Conservation (phyloP, 2,797 vertebrate species). For the Prionace glauca region DNA sequence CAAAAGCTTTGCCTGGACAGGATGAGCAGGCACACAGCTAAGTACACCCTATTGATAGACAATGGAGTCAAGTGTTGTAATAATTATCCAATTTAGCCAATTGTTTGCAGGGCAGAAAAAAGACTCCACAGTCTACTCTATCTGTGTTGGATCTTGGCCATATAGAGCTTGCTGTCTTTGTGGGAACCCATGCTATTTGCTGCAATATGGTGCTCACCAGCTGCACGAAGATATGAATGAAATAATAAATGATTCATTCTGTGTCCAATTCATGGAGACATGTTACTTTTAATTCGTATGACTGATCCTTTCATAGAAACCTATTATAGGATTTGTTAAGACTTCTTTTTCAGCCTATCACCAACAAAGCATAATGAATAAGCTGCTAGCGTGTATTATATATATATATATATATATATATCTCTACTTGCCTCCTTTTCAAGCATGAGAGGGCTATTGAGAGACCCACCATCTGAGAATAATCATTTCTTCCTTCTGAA, state of each 20-base stretch:
- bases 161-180: background rate
- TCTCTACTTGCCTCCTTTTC: background rate
- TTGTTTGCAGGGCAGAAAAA: background rate
- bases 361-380: background rate
- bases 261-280: background rate
- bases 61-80: too few relatives aligned
- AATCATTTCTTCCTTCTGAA: background rate
- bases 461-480: background rate
- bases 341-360: background rate
- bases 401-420: background rate
- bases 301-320: background rate
- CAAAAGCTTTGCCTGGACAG: too few relatives aligned
- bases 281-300: background rate
- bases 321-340: background rate
- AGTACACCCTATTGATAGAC: too few relatives aligned
- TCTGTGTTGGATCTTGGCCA: background rate
- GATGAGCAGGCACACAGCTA: too few relatives aligned
- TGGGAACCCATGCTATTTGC: background rate
- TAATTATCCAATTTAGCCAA: too few relatives aligned
- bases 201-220: background rate
- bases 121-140: background rate
- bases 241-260: background rate
- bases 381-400: background rate
- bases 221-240: background rate
- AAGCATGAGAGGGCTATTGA: background rate